Percentiles rank a stretch among this genome's conserved stretches.
These are phyloP conservation scores for Prietella phreatophila DNA, from an alignment of 2,113 vertebrate species.

Conservation along the genomic window DNA sequence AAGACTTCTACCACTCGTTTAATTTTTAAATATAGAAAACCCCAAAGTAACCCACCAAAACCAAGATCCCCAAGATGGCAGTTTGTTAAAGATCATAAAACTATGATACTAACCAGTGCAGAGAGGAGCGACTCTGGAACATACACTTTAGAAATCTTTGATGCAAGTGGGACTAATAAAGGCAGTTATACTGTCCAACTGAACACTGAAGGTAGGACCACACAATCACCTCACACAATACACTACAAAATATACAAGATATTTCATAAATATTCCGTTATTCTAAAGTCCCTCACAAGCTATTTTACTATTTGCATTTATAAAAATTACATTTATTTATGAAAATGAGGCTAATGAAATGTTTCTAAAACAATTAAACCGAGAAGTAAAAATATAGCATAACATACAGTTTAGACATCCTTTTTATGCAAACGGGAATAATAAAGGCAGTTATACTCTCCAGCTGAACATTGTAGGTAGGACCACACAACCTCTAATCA, in stretches of 20 bases:
- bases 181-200: neutral
- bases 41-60: neutral
- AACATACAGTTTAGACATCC: neutral
- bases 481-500: neutral
- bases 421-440: neutral
- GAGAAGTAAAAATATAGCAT: no score
- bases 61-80: neutral
- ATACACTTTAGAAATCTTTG: neutral
- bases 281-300: no score
- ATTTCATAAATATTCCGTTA: no score
- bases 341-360: no score
- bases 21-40: neutral
- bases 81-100: neutral
- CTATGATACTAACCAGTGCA: slow-evolving; percentile 21
- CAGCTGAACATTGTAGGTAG: neutral
- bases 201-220: neutral
- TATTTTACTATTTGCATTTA: no score
- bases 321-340: no score
- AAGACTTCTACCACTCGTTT: neutral
- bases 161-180: neutral
- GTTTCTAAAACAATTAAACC: no score
- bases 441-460: neutral
- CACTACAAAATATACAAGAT: no score
- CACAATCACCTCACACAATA: neutral
- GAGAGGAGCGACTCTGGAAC: neutral